Evolutionary conservation across 2,797 vertebrate species (phyloP).

Genomic region (Dipus sagitta): DNA sequence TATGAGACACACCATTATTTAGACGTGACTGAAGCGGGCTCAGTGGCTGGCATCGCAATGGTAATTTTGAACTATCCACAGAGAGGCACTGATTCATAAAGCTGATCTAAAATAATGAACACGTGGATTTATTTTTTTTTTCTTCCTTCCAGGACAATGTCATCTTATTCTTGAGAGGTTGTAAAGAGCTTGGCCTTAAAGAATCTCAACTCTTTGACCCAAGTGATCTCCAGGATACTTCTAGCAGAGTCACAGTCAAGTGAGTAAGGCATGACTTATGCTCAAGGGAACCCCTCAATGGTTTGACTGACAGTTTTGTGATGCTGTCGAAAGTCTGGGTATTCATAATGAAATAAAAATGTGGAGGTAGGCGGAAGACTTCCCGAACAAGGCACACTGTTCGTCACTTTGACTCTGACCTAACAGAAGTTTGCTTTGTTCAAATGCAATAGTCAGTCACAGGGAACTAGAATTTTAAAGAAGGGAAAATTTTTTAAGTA

Average conservation of each 20-base stretch:
- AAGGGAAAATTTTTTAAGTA: slow-evolving; percentile 8
- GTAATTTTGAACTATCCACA: slow-evolving; percentile 41
- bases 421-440: slow-evolving; percentile 43
- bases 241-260: slow-evolving; percentile 92
- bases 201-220: slow-evolving; percentile 98
- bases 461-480: slow-evolving; percentile 37
- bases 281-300: background rate
- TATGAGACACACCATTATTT: background rate
- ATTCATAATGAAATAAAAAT: background rate
- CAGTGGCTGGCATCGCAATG: slow-evolving; percentile 10
- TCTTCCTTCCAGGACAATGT: slow-evolving; percentile 94
- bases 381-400: slow-evolving; percentile 7
- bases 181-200: slow-evolving; percentile 97
- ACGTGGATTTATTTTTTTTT: slow-evolving; percentile 80
- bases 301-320: slow-evolving; percentile 37
- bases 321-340: background rate
- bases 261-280: slow-evolving; percentile 87
- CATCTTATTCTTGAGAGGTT: slow-evolving; percentile 95
- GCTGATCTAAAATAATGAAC: background rate
- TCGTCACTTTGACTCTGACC: slow-evolving; percentile 30
- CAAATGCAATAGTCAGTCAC: slow-evolving; percentile 1
- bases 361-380: slow-evolving; percentile 12
- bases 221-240: slow-evolving; percentile 95
- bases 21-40: slow-evolving; percentile 18
- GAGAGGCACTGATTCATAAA: slow-evolving; percentile 25